Percentiles rank a stretch among this genome's conserved stretches.
phyloP scores from a whole-genome alignment of 2,113 vertebrate genomes.

The Sceloporus undulatus region DNA sequence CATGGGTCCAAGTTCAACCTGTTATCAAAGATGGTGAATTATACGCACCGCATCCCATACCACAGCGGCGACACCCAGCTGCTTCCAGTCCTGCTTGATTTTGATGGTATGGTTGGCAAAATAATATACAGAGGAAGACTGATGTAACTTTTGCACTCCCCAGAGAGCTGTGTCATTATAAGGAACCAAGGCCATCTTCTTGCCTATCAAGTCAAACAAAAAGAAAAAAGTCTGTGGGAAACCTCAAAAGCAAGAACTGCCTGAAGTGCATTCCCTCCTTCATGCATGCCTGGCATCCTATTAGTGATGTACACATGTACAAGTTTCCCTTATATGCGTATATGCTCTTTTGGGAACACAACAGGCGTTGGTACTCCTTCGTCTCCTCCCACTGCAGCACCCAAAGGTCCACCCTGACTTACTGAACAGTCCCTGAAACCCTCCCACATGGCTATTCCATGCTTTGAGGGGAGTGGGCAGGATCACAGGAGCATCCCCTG shows the following conservation, averaged over 20 bases:
- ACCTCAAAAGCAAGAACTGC: background rate
- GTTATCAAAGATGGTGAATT: background rate
- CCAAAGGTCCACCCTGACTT: no score
- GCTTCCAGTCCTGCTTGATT: conserved; percentile 90
- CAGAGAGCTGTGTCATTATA: conserved; percentile 78
- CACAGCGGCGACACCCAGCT: conserved; percentile 92
- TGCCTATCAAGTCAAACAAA: background rate
- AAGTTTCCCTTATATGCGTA: no score
- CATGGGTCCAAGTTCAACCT: background rate
- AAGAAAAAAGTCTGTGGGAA: background rate
- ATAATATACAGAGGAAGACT: conserved; percentile 79
- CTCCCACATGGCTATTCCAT: no score
- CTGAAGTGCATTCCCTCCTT: background rate
- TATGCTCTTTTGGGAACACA: no score
- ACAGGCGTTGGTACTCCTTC: no score
- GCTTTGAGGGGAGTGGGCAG: no score
- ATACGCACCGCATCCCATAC: conserved; percentile 94
- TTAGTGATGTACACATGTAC: no score
- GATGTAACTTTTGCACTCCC: conserved; percentile 86
- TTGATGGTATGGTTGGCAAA: conserved; percentile 84
- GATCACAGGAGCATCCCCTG: no score
- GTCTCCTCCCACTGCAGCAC: no score
- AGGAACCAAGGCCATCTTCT: conserved; percentile 89
- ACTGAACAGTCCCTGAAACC: no score
- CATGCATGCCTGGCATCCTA: background rate